A percentile compares a stretch with the other conserved stretches of the same genome.
Conservation (phyloP, 2,797 vertebrate species). For the Calcarius lapponicus region DNA sequence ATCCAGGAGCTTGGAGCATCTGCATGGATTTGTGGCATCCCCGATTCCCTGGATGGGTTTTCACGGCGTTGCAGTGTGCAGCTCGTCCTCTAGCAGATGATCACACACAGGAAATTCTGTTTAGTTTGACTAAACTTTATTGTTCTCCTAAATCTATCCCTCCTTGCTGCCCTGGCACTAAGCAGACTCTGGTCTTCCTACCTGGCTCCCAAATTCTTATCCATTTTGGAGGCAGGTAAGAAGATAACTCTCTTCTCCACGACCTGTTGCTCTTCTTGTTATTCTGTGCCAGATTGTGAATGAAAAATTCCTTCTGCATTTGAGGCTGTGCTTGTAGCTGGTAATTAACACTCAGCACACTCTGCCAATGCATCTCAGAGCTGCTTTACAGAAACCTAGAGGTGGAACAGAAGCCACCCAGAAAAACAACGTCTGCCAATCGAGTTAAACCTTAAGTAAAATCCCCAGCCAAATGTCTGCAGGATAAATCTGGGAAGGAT, state of each 20-base stretch:
- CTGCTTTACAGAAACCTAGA: slow-evolving; percentile 34
- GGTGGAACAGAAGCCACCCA: slow-evolving; percentile 38
- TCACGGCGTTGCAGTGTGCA: neutral
- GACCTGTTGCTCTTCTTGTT: neutral
- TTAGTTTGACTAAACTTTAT: neutral
- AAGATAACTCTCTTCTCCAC: neutral
- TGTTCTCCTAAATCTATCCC: neutral
- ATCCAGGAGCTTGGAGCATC: neutral
- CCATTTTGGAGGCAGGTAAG: neutral
- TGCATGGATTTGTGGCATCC: neutral
- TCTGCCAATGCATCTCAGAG: slow-evolving; percentile 34
- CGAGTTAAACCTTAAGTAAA: slow-evolving; percentile 34
- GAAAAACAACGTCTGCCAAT: slow-evolving; percentile 45
- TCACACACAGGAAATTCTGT: neutral
- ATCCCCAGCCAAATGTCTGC: slow-evolving; percentile 50
- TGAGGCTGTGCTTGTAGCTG: slow-evolving; percentile 27
- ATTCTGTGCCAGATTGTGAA: slow-evolving; percentile 26
- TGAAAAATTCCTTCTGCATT: slow-evolving; percentile 13
- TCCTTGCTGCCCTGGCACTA: neutral
- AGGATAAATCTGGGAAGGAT: slow-evolving; percentile 1
- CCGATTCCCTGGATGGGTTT: neutral
- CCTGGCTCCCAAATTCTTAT: neutral
- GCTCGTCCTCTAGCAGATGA: neutral
- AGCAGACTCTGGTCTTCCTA: neutral
- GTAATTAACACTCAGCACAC: slow-evolving; percentile 38